These are phyloP conservation scores for Ceratina japonica DNA, from an alignment of 1,140 invertebrate genomes.

Conservation along the genomic window DNA sequence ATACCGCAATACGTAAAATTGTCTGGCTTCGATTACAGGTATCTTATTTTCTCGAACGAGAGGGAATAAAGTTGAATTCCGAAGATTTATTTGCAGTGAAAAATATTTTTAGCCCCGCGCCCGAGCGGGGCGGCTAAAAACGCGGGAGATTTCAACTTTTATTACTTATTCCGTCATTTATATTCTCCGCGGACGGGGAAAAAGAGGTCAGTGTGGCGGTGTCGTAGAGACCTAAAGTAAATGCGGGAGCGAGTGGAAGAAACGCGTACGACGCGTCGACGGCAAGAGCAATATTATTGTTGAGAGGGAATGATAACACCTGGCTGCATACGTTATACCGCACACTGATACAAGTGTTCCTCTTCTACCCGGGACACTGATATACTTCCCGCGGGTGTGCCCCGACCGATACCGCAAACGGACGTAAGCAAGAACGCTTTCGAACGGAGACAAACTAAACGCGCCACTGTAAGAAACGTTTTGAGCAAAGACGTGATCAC, in stretches of 20 bases:
- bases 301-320: slow-evolving; percentile 69
- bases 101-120: too few species aligned
- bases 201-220: slow-evolving; percentile 22
- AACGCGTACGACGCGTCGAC: slow-evolving; percentile 42
- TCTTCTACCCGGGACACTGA: slow-evolving; percentile 46
- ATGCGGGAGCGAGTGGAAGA: slow-evolving; percentile 45
- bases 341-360: slow-evolving; percentile 53
- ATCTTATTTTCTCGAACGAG: too few species aligned
- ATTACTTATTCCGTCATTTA: slow-evolving; percentile 43
- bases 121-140: background rate
- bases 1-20: background rate
- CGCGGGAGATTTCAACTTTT: slow-evolving; percentile 17
- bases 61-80: too few species aligned
- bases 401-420: slow-evolving; percentile 27
- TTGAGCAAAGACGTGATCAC: background rate
- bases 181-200: slow-evolving; percentile 32
- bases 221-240: slow-evolving; percentile 51
- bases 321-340: slow-evolving; percentile 62
- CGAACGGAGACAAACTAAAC: slow-evolving; percentile 23
- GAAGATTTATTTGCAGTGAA: too few species aligned
- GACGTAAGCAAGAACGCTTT: slow-evolving; percentile 44
- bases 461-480: background rate
- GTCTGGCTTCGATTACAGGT: too few species aligned
- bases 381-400: slow-evolving; percentile 38
- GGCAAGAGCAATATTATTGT: slow-evolving; percentile 70